These are phyloP conservation scores for Thecophora atra DNA, from an alignment of 2,888 invertebrate species.

Conservation along the genomic window DNA sequence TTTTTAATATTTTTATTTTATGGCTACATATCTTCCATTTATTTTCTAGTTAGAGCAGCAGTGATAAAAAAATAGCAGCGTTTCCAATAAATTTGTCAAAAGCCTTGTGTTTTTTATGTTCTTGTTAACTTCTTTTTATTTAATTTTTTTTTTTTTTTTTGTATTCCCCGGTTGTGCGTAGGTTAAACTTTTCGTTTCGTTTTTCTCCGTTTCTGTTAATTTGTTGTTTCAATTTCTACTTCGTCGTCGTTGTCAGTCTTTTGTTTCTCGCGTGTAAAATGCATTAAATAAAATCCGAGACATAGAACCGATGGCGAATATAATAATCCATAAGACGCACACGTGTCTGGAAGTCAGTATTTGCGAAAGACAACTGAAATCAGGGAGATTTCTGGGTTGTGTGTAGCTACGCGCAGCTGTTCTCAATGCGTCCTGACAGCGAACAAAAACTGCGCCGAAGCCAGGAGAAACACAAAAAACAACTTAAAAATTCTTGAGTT, in stretches of 20 bases:
- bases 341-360: background rate
- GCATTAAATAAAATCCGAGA: too few relatives aligned
- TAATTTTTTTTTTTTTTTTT: too few relatives aligned
- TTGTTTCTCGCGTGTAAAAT: background rate
- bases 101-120: too few relatives aligned
- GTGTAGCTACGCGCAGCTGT: conserved; percentile 20
- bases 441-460: background rate
- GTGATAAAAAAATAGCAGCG: too few relatives aligned
- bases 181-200: conserved; percentile 8
- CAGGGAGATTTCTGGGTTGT: too few relatives aligned
- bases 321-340: background rate
- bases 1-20: too few relatives aligned
- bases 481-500: conserved; percentile 9
- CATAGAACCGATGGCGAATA: background rate
- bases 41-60: too few relatives aligned
- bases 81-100: too few relatives aligned
- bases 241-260: background rate
- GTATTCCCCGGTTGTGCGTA: conserved; percentile 27
- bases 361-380: background rate
- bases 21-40: too few relatives aligned
- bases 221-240: background rate
- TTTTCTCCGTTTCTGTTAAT: background rate
- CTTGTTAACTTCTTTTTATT: background rate
- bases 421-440: background rate
- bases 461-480: conserved; percentile 3